Percentiles rank a stretch among this genome's conserved stretches.
Conservation (phyloP, 2,113 vertebrate genomes). For the Elephantulus edwardii region DNA sequence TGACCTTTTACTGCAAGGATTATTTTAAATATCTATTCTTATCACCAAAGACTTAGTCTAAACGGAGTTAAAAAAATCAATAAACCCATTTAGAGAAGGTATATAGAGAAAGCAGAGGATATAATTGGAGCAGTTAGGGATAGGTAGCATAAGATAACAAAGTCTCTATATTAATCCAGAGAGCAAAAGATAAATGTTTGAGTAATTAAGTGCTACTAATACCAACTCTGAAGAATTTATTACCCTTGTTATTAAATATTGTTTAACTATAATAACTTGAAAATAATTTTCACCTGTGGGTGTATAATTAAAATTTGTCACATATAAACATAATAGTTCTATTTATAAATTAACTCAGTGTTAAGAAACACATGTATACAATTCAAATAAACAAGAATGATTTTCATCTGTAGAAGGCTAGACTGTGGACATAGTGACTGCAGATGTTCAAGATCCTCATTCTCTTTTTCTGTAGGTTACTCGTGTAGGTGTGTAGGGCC, state of each 20-base stretch:
- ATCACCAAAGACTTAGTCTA: not conserved
- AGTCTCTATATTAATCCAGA: not conserved
- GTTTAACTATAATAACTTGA: not conserved
- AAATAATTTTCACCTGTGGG: not conserved
- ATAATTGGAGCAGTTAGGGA: not conserved
- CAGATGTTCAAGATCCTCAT: accelerated
- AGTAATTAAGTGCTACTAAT: not conserved
- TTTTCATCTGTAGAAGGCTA: too few species aligned
- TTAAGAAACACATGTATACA: too few species aligned
- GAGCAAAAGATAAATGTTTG: not conserved
- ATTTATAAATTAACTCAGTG: not conserved
- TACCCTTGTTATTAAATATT: too few species aligned
- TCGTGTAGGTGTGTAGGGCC: accelerated
- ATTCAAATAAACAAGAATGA: too few species aligned
- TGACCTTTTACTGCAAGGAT: not conserved
- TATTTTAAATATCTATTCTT: slow-evolving; percentile 35
- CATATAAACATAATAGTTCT: not conserved
- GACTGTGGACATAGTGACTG: too few species aligned
- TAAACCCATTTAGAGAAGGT: not conserved
- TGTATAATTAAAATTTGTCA: not conserved
- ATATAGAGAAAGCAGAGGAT: not conserved
- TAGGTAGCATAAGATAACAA: not conserved
- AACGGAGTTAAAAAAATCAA: slow-evolving; percentile 21
- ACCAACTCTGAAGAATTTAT: too few species aligned
- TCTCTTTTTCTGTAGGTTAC: not conserved